phyloP scores from a whole-genome alignment of 2,113 vertebrate genomes.

The Sylvia atricapilla region DNA sequence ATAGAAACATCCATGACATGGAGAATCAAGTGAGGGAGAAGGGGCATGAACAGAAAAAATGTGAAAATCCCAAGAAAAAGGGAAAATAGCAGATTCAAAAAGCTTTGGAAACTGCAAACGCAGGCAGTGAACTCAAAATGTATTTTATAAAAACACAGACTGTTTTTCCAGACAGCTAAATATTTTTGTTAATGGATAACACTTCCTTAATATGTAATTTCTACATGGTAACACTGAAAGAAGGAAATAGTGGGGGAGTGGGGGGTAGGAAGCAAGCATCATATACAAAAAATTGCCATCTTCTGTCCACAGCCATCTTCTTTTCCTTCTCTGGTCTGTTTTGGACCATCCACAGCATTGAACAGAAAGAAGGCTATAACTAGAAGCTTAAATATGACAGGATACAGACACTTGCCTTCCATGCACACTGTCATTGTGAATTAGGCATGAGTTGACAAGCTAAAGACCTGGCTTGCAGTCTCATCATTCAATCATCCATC shows the following conservation, averaged over 20 bases:
- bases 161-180: background rate
- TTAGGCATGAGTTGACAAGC: slow-evolving; percentile 59
- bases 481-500: slow-evolving; percentile 71
- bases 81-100: background rate
- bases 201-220: background rate
- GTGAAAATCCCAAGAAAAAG: background rate
- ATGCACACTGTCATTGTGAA: slow-evolving; percentile 55
- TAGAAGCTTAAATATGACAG: slow-evolving; percentile 48
- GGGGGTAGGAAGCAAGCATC: background rate
- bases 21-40: background rate
- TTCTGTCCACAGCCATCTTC: background rate
- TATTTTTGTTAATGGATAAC: background rate
- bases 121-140: background rate
- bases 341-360: background rate
- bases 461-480: slow-evolving; percentile 65
- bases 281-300: background rate
- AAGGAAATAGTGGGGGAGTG: background rate
- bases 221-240: background rate
- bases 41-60: background rate
- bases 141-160: background rate
- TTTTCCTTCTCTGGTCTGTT: background rate
- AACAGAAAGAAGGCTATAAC: background rate
- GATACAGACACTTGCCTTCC: slow-evolving; percentile 52
- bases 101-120: background rate
- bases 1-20: background rate